Evolutionary conservation across 2,797 vertebrate genomes (phyloP).

Genomic region (Rhinophrynus dorsalis): DNA sequence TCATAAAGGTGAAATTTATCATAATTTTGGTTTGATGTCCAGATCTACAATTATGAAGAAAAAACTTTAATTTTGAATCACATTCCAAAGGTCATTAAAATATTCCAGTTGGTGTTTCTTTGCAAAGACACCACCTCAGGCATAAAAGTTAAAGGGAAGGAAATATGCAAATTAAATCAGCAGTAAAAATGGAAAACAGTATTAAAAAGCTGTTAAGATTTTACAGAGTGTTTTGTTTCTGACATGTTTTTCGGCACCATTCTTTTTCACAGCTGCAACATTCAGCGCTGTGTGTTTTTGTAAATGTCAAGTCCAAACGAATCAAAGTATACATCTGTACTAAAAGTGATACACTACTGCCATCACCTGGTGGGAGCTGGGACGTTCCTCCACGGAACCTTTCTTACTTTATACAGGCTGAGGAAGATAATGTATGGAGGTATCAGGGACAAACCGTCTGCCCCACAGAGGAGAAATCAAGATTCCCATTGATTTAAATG

Average conservation of each 20-base stretch:
- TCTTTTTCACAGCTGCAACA: constrained; percentile 42
- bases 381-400: not conserved
- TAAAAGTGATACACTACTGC: constrained; percentile 35
- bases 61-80: too few species aligned
- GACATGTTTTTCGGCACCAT: constrained; percentile 34
- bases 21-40: too few species aligned
- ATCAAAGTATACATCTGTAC: not conserved
- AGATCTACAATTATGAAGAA: too few species aligned
- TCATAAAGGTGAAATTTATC: too few species aligned
- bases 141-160: constrained; percentile 17
- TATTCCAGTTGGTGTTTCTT: not conserved
- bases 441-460: too few species aligned
- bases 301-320: constrained; percentile 36
- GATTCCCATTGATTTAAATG: too few species aligned
- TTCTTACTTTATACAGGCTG: too few species aligned
- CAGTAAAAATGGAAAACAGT: constrained; percentile 20
- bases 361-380: constrained; percentile 5
- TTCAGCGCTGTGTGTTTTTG: constrained; percentile 29
- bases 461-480: too few species aligned
- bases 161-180: constrained; percentile 36
- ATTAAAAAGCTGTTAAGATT: constrained; percentile 38
- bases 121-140: not conserved
- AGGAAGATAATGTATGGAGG: too few species aligned
- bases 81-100: constrained; percentile 12
- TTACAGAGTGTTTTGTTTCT: constrained; percentile 39